phyloP scores from a whole-genome alignment of 1,140 invertebrate species.

The Melanaphis sacchari region DNA sequence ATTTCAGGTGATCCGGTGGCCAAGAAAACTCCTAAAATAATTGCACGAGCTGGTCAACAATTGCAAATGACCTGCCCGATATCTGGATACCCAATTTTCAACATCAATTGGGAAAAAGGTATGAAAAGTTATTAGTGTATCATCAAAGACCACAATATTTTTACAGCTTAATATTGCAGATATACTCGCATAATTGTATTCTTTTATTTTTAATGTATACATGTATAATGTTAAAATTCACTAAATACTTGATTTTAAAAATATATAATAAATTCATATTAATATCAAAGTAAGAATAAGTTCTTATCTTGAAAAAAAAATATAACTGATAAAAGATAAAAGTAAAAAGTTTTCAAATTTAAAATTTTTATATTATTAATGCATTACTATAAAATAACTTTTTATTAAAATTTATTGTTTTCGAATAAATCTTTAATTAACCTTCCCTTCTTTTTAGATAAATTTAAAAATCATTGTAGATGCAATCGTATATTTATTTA shows the following conservation, averaged over 20 bases:
- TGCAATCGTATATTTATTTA: not conserved
- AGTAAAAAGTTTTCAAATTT: not conserved
- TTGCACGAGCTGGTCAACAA: conserved; percentile 73
- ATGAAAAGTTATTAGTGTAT: not conserved
- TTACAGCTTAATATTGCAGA: too few relatives aligned
- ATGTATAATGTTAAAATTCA: not conserved
- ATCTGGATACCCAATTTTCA: conserved; percentile 50
- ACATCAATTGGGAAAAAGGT: conserved; percentile 58
- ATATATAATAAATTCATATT: not conserved
- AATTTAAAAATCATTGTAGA: not conserved
- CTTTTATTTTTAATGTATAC: not conserved
- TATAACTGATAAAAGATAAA: not conserved
- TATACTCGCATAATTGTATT: not conserved
- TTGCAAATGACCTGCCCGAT: conserved; percentile 62
- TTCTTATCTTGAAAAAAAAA: not conserved
- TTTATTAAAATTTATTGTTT: not conserved
- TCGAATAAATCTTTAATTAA: not conserved
- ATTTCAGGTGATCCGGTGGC: conserved; percentile 48
- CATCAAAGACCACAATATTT: not conserved
- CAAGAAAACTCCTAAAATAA: conserved; percentile 65
- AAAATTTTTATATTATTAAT: not conserved
- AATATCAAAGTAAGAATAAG: not conserved
- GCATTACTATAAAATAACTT: not conserved
- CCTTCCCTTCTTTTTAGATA: not conserved
- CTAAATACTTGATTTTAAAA: not conserved